phyloP scores from a whole-genome alignment of 2,888 invertebrate genomes.

The Limenitis camilla region DNA sequence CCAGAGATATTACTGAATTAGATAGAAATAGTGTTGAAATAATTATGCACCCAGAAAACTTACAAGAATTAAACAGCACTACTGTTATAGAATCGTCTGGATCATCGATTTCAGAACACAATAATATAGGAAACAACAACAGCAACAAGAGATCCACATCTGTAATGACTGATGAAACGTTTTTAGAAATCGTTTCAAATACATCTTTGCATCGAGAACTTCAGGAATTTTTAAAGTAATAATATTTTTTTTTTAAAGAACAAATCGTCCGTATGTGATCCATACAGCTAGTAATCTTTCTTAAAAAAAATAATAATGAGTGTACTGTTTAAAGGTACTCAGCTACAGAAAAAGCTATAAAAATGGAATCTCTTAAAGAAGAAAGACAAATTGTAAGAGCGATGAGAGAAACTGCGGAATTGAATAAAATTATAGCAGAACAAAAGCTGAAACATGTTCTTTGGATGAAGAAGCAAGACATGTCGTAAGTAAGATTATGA shows the following conservation, averaged over 20 bases:
- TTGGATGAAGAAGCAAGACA: slow-evolving; percentile 62
- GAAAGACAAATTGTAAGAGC: slow-evolving; percentile 57
- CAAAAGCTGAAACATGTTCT: slow-evolving; percentile 71
- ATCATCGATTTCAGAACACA: slow-evolving; percentile 40
- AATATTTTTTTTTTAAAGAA: background rate
- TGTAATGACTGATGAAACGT: slow-evolving; percentile 39
- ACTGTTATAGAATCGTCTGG: slow-evolving; percentile 34
- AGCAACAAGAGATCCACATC: slow-evolving; percentile 16
- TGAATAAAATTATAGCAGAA: slow-evolving; percentile 76
- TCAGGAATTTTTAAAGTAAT: slow-evolving; percentile 53
- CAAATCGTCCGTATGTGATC: background rate
- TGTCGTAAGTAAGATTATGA: slow-evolving; percentile 42
- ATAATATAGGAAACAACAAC: slow-evolving; percentile 32
- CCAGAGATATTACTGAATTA: slow-evolving; percentile 30
- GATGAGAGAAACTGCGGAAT: slow-evolving; percentile 75
- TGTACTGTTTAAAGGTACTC: slow-evolving; percentile 34
- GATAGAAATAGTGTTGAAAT: slow-evolving; percentile 10
- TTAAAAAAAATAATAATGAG: background rate
- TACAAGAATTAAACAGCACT: slow-evolving; percentile 28
- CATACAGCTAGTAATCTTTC: background rate
- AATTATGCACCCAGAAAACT: slow-evolving; percentile 25
- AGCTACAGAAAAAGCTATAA: slow-evolving; percentile 50
- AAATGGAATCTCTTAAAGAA: slow-evolving; percentile 60
- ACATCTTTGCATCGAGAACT: slow-evolving; percentile 43
- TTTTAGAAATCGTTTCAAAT: slow-evolving; percentile 27